Evolutionary conservation across 2,797 vertebrate species (phyloP).

Genomic region (Coluber constrictor): DNA sequence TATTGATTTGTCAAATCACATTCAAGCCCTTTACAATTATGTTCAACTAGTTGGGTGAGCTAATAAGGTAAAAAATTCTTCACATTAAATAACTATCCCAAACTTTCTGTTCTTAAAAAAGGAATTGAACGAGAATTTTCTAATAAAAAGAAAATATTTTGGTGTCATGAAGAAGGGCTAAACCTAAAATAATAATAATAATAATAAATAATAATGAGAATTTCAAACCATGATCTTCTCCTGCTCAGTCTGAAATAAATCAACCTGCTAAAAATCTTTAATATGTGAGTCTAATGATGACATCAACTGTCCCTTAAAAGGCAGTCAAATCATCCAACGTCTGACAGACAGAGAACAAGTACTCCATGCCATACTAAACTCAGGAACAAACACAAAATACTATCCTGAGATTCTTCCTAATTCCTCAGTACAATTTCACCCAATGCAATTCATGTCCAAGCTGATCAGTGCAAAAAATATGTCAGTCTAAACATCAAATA

Average conservation of each 20-base stretch:
- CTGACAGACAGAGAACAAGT: not conserved
- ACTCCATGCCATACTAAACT: not conserved
- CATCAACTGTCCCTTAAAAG: not conserved
- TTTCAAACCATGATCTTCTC: not conserved
- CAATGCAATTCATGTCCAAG: not conserved
- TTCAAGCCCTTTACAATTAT: not conserved
- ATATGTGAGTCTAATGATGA: not conserved
- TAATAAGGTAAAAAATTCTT: not conserved
- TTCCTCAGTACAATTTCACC: not conserved
- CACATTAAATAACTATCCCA: not conserved
- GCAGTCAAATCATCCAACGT: not conserved
- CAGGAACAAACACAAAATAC: not conserved
- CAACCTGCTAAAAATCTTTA: not conserved
- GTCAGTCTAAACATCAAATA: not conserved
- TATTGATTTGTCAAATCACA: not conserved
- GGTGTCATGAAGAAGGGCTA: not conserved
- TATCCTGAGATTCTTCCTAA: no score
- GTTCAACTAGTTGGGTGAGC: not conserved
- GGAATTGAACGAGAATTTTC: not conserved
- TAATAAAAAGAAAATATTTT: not conserved
- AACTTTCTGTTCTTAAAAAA: not conserved
- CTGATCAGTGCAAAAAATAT: not conserved
- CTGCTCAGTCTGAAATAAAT: not conserved
- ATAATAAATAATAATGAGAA: not conserved
- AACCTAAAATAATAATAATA: not conserved